Conservation (phyloP, 2,888 invertebrate species). For the Hypsopygia costalis region DNA sequence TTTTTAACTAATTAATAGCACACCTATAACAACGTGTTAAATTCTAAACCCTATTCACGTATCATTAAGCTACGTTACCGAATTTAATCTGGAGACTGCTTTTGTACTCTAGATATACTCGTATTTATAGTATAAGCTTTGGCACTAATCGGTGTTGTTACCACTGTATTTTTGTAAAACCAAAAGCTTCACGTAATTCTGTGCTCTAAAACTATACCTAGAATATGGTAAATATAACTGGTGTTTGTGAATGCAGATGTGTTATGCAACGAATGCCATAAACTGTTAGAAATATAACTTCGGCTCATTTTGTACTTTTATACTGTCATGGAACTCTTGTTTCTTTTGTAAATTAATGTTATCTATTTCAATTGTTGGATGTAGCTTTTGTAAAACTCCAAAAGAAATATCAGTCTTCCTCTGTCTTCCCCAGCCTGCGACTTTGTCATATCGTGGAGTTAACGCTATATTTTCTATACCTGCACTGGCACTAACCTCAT, state of each 20-base stretch:
- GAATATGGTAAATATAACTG: conserved; percentile 32
- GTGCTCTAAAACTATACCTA: conserved; percentile 40
- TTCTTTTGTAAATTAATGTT: conserved; percentile 29
- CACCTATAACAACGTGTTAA: conserved; percentile 26
- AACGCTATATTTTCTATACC: conserved; percentile 35
- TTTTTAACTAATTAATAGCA: conserved; percentile 58
- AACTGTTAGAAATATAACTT: conserved; percentile 40
- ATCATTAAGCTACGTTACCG: conserved; percentile 78
- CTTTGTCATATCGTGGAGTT: conserved; percentile 40
- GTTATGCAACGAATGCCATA: conserved; percentile 45
- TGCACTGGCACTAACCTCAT: conserved; percentile 32
- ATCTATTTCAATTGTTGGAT: conserved; percentile 3
- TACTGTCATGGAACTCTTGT: conserved; percentile 43
- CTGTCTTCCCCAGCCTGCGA: conserved; percentile 55
- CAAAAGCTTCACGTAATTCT: conserved; percentile 47
- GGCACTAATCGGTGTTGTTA: conserved; percentile 61
- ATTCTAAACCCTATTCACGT: conserved; percentile 52
- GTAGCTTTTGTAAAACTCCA: conserved; percentile 37
- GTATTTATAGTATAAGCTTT: conserved; percentile 72
- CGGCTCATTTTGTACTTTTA: conserved; percentile 76
- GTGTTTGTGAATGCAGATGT: conserved; percentile 54
- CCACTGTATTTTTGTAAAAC: conserved; percentile 76
- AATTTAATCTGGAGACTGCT: conserved; percentile 82
- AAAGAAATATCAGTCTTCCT: conserved; percentile 64
- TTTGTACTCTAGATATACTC: conserved; percentile 73